phyloP scores from a whole-genome alignment of 2,113 vertebrate genomes.

The Pycnonotus jocosus region DNA sequence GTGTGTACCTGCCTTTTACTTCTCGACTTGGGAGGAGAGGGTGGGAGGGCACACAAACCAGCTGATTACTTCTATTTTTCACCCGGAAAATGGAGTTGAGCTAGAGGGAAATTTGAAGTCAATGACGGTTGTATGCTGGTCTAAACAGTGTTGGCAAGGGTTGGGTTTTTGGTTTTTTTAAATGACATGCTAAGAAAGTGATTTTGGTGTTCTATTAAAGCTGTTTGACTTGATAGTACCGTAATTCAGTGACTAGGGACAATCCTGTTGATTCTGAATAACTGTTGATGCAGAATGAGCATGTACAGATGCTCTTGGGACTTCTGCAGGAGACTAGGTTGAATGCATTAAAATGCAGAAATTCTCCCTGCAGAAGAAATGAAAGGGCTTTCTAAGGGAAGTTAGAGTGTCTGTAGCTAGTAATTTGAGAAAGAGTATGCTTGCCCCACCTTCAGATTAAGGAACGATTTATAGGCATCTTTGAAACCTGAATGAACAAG shows the following conservation, averaged over 20 bases:
- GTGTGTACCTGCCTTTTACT: background rate
- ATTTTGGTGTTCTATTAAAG: background rate
- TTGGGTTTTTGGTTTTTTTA: background rate
- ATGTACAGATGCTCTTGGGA: background rate
- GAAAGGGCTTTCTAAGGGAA: background rate
- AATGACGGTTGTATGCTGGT: background rate
- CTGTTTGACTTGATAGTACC: background rate
- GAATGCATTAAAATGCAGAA: background rate
- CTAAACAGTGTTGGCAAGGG: background rate
- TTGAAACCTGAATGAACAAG: background rate
- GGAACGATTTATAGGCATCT: background rate
- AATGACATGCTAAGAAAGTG: background rate
- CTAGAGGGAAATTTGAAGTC: background rate
- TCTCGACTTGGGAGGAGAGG: fast-evolving
- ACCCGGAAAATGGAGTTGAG: background rate
- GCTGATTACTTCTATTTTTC: background rate
- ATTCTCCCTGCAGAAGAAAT: background rate
- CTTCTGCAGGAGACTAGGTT: background rate
- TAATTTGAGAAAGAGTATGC: background rate
- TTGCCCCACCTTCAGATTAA: background rate
- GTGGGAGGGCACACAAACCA: fast-evolving
- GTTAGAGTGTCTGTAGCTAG: background rate
- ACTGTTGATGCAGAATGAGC: background rate
- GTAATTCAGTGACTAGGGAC: background rate
- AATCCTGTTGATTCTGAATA: background rate